Evolutionary conservation across 2,797 vertebrate species (phyloP).

Genomic region (Balearica regulorum): DNA sequence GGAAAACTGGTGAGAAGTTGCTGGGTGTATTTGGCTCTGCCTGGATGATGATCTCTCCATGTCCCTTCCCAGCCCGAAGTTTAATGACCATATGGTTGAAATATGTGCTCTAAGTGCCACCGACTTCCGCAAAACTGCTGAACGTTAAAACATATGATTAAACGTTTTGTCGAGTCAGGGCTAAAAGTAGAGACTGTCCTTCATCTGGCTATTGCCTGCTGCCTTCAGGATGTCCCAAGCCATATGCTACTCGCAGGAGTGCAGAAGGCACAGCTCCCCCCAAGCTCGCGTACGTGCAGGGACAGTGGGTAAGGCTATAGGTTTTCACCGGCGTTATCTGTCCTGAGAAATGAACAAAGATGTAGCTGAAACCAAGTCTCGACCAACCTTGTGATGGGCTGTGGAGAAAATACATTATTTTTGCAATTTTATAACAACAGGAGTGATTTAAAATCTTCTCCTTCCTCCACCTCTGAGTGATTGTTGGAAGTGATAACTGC

Average conservation of each 20-base stretch:
- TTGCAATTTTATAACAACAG: not conserved
- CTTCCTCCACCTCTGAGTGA: not conserved
- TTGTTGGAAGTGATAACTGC: not conserved
- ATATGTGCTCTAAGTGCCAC: not conserved
- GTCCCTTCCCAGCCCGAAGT: not conserved
- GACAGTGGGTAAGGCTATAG: not conserved
- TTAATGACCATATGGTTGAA: not conserved
- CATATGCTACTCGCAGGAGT: not conserved
- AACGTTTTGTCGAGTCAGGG: not conserved
- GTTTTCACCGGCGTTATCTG: not conserved
- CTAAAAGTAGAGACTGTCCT: not conserved
- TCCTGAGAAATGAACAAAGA: not conserved
- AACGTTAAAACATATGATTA: not conserved
- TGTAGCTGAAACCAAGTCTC: not conserved
- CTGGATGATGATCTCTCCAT: not conserved
- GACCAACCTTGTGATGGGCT: not conserved
- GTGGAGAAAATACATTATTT: not conserved
- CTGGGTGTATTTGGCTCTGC: not conserved
- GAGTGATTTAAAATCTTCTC: not conserved
- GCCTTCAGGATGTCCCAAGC: not conserved
- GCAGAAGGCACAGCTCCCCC: not conserved
- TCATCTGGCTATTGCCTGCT: not conserved
- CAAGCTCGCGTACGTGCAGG: not conserved
- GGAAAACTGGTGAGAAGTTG: not conserved
- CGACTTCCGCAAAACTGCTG: not conserved